Conservation (phyloP, 1,140 invertebrate species). For the Drosophila mojavensis region DNA sequence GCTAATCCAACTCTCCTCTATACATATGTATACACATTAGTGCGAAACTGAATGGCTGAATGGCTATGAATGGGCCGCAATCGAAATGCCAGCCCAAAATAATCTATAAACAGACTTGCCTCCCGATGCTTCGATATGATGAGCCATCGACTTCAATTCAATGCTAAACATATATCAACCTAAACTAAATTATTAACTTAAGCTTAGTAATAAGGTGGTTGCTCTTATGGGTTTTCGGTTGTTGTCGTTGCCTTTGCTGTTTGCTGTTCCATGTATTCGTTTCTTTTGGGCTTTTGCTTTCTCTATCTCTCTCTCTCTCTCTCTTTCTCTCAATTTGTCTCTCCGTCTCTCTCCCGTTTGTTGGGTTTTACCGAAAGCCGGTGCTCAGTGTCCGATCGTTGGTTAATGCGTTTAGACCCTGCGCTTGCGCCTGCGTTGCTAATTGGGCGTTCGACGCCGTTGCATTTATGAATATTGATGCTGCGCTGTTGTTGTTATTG, state of each 20-base stretch:
- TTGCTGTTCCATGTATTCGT: neutral
- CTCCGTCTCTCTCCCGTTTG: neutral
- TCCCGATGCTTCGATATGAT: slow-evolving; percentile 43
- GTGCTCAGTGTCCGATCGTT: slow-evolving; percentile 55
- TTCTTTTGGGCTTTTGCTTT: slow-evolving; percentile 28
- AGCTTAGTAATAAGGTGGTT: slow-evolving; percentile 22
- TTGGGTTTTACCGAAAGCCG: slow-evolving; percentile 62
- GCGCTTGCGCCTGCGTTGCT: slow-evolving; percentile 47
- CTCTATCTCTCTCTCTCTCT: neutral
- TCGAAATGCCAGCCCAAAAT: neutral
- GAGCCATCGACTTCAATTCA: slow-evolving; percentile 1
- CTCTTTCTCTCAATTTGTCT: neutral
- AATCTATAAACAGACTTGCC: slow-evolving; percentile 8
- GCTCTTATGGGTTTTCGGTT: neutral
- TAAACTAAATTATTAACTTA: slow-evolving; percentile 17
- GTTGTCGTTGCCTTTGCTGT: neutral
- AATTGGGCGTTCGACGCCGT: slow-evolving; percentile 45
- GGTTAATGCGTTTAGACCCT: slow-evolving; percentile 43
- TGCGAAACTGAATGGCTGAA: slow-evolving; percentile 20
- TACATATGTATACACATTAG: slow-evolving; percentile 14
- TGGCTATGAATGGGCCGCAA: neutral
- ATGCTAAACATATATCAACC: slow-evolving; percentile 4
- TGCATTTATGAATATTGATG: slow-evolving; percentile 66
- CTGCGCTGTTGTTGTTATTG: slow-evolving; percentile 29
- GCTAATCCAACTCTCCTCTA: slow-evolving; percentile 8